Percentiles rank a stretch among this genome's conserved stretches.
phyloP scores from a whole-genome alignment of 2,888 invertebrate genomes.

The Rugalucina vietnamica region DNA sequence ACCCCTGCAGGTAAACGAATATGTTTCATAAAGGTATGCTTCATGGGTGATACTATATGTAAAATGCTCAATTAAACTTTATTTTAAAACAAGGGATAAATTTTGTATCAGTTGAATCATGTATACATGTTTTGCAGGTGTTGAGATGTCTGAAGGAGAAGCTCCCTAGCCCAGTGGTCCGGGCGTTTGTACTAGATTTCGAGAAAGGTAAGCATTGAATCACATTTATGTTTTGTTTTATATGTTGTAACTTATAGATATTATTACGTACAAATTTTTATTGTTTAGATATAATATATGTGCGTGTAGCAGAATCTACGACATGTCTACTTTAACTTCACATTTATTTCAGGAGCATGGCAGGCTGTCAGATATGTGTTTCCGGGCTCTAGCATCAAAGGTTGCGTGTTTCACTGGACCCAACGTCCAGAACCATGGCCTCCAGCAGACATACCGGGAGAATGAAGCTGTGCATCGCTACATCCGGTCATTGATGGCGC shows the following conservation, averaged over 20 bases:
- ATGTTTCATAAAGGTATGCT: no score
- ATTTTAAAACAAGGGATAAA: no score
- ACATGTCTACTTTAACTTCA: no score
- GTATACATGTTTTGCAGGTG: not conserved
- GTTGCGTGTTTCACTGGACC: not conserved
- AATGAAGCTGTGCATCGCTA: not conserved
- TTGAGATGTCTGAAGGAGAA: not conserved
- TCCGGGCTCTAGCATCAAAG: not conserved
- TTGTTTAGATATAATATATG: no score
- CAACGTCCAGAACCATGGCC: not conserved
- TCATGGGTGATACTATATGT: no score
- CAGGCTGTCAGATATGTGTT: not conserved
- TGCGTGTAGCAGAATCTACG: no score
- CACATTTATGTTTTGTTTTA: no score
- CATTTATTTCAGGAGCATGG: not conserved
- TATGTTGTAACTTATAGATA: no score
- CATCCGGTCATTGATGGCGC: not conserved
- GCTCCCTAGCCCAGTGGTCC: not conserved
- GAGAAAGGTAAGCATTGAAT: not conserved
- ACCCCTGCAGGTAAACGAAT: no score
- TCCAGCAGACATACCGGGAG: not conserved
- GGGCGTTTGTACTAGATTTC: not conserved
- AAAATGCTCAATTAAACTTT: no score
- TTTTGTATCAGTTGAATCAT: not conserved
- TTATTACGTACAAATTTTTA: no score